Conservation (phyloP, 2,113 vertebrate species). For the Carassius carassius region DNA sequence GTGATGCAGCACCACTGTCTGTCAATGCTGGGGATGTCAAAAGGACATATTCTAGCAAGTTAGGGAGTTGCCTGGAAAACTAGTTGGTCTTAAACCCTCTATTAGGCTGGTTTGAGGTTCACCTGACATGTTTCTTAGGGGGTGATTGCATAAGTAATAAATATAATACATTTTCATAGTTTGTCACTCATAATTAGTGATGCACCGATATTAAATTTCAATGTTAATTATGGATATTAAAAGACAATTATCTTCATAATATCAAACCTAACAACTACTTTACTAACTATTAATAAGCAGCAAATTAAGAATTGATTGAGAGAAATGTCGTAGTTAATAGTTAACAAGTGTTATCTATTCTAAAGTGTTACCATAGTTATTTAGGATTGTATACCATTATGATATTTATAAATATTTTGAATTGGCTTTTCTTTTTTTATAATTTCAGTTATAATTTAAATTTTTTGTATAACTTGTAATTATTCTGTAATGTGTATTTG, state of each 20-base stretch:
- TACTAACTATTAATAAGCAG: no score
- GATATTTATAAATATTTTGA: background rate
- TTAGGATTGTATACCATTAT: background rate
- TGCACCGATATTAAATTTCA: background rate
- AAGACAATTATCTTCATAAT: background rate
- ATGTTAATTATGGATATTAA: background rate
- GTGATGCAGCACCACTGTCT: background rate
- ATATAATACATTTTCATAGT: no score
- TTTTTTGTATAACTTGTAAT: background rate
- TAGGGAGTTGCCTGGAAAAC: background rate
- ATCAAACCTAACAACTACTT: background rate
- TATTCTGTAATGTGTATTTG: background rate
- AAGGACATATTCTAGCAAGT: background rate
- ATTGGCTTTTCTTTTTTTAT: background rate
- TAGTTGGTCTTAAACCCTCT: background rate
- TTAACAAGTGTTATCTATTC: no score
- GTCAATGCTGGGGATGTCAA: background rate
- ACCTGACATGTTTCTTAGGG: background rate
- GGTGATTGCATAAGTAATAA: background rate
- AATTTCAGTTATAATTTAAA: no score
- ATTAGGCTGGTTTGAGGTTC: background rate
- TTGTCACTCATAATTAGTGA: background rate
- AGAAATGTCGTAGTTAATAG: no score
- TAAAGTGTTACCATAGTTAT: no score
- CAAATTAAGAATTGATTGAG: no score